These are phyloP conservation scores for Cheilosia variabilis DNA, from an alignment of 2,888 invertebrate species.

Conservation along the genomic window DNA sequence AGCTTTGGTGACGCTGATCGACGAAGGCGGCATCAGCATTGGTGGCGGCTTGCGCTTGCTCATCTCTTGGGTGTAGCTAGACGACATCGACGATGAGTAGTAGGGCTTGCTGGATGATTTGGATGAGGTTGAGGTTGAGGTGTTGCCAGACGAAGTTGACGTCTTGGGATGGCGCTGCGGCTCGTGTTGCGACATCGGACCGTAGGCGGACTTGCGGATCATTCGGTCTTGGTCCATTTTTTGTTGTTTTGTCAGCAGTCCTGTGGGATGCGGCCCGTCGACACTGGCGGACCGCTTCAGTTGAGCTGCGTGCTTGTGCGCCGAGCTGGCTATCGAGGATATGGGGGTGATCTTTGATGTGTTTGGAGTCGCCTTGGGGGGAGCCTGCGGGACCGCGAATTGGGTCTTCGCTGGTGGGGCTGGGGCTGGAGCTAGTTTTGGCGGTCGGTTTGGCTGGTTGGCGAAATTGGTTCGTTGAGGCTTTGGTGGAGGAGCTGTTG, in stretches of 20 bases:
- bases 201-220: conserved; percentile 74
- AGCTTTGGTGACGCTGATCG: conserved; percentile 78
- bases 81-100: conserved; percentile 78
- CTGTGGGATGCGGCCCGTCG: conserved; percentile 78
- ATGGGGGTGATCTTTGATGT: conserved; percentile 79
- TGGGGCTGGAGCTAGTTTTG: conserved; percentile 43
- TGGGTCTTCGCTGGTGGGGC: conserved; percentile 71
- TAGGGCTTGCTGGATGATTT: conserved; percentile 77
- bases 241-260: conserved; percentile 77
- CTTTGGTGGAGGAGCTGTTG: conserved; percentile 49
- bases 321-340: conserved; percentile 82
- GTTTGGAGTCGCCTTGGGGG: conserved; percentile 77
- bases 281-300: conserved; percentile 81
- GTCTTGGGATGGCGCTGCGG: conserved; percentile 52
- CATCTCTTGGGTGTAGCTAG: conserved; percentile 78
- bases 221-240: conserved; percentile 78
- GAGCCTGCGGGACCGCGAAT: conserved; percentile 81
- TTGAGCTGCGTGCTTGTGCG: conserved; percentile 79
- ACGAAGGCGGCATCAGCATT: conserved; percentile 79
- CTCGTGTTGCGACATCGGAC: conserved; percentile 50
- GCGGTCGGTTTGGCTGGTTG: conserved; percentile 56
- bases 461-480: conserved; percentile 21
- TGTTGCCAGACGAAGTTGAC: neutral
- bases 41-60: conserved; percentile 73
- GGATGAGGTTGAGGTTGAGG: neutral